Percentiles rank a stretch among this genome's conserved stretches.
These are phyloP conservation scores for Capreolus pygargus DNA, from an alignment of 2,113 vertebrate species.

Conservation along the genomic window DNA sequence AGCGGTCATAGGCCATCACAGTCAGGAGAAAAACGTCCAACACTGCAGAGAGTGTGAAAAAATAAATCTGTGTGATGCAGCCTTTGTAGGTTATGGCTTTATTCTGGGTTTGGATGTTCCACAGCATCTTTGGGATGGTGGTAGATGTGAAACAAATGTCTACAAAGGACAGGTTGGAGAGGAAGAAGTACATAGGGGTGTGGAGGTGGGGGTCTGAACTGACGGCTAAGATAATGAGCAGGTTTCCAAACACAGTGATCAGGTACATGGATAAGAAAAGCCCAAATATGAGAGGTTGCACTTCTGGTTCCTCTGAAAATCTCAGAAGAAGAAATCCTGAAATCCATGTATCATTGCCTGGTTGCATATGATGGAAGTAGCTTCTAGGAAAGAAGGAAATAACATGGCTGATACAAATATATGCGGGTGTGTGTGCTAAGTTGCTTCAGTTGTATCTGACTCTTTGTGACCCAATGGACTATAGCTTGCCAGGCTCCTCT, in stretches of 20 bases:
- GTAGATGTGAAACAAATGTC: not conserved
- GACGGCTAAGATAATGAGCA: not conserved
- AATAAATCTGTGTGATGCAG: not conserved
- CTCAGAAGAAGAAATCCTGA: not conserved
- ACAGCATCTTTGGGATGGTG: not conserved
- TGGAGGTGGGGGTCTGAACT: not conserved
- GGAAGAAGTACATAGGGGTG: not conserved
- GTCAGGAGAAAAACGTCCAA: not conserved
- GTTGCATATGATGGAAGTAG: not conserved
- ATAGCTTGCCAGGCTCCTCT: not conserved
- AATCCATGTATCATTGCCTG: not conserved
- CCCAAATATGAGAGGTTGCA: not conserved
- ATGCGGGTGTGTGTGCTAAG: rapidly evolving
- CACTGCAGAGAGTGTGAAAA: not conserved
- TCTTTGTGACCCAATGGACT: not conserved
- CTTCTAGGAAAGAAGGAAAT: not conserved
- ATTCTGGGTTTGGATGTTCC: not conserved
- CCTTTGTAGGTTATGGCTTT: not conserved
- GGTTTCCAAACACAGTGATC: not conserved
- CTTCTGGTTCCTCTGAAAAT: not conserved
- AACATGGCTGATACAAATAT: not conserved
- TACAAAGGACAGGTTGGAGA: not conserved
- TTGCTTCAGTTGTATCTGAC: not conserved
- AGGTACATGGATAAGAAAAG: not conserved
- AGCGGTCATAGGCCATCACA: not conserved